Conservation (phyloP, 2,888 invertebrate species). For the Apodemia duryi region DNA sequence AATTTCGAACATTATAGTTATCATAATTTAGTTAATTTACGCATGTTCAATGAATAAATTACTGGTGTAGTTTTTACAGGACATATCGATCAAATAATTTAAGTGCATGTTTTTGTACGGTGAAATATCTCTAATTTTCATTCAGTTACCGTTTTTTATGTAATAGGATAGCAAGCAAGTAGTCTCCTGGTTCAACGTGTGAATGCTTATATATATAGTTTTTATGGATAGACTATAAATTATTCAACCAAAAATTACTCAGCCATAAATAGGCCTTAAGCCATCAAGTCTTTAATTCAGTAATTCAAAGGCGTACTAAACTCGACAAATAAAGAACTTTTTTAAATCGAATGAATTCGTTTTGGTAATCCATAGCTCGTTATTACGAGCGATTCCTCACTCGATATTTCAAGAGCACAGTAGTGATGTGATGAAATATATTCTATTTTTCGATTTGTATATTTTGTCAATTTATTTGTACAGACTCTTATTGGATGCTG, state of each 20-base stretch:
- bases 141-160: no score
- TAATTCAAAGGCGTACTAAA: conserved; percentile 24
- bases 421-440: conserved; percentile 21
- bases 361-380: conserved; percentile 45
- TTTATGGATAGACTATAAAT: no score
- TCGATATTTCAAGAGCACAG: conserved; percentile 35
- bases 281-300: conserved; percentile 26
- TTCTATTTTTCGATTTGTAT: not conserved
- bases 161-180: no score
- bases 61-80: no score
- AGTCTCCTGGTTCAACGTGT: no score
- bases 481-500: no score
- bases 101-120: no score
- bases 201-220: no score
- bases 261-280: not conserved
- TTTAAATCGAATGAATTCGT: conserved; percentile 45
- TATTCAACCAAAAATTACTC: not conserved
- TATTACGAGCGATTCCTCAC: conserved; percentile 46
- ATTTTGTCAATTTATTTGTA: no score
- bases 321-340: conserved; percentile 34
- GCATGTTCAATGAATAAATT: not conserved
- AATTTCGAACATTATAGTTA: no score
- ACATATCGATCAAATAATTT: no score
- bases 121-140: no score
- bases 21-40: not conserved